phyloP scores from a whole-genome alignment of 2,888 invertebrate genomes.

The Dione juno region DNA sequence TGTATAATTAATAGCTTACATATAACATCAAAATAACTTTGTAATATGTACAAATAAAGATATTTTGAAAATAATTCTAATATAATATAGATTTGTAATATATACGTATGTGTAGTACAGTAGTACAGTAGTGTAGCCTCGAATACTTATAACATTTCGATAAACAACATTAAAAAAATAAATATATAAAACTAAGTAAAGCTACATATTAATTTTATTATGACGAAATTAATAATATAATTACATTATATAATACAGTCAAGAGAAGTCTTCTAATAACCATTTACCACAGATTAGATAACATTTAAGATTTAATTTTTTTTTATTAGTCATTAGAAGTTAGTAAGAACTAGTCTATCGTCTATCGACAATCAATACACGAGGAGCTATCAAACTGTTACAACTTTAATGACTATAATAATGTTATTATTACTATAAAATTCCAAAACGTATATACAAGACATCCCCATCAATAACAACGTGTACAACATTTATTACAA shows the following conservation, averaged over 20 bases:
- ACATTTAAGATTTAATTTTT: neutral
- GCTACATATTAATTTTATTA: neutral
- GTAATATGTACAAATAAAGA: neutral
- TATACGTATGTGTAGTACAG: slow-evolving; percentile 4
- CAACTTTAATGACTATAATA: neutral
- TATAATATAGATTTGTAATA: neutral
- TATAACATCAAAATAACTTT: neutral
- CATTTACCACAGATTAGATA: neutral
- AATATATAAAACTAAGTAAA: neutral
- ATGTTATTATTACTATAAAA: neutral
- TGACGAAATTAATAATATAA: too few species aligned
- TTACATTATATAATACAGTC: neutral
- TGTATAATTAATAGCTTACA: neutral
- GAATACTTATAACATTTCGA: slow-evolving; percentile 7
- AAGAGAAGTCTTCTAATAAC: neutral
- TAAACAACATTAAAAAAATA: neutral
- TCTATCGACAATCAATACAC: slow-evolving; percentile 6
- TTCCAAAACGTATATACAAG: slow-evolving; percentile 15
- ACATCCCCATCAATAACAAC: slow-evolving; percentile 30
- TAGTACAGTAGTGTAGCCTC: too few species aligned
- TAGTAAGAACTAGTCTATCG: neutral
- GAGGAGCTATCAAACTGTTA: slow-evolving; percentile 2
- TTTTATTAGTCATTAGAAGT: slow-evolving; percentile 1
- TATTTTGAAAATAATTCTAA: neutral
- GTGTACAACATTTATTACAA: slow-evolving; percentile 42